A percentile compares a stretch with the other conserved stretches of the same genome.
Evolutionary conservation across 1,140 invertebrate species (phyloP).

Genomic region (Diorhabda sublineata): DNA sequence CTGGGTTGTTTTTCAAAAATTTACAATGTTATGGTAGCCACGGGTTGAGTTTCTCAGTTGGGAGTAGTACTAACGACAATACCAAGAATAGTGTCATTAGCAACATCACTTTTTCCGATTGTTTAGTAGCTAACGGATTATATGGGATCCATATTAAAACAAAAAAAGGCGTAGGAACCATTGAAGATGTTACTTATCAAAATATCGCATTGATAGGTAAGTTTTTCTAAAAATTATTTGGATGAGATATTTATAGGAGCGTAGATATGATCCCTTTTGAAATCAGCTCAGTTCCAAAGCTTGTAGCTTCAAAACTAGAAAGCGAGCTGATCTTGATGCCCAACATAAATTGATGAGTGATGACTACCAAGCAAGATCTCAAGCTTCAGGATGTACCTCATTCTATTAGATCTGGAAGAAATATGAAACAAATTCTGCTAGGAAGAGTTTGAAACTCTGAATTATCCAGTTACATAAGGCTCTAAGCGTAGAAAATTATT

Average conservation of each 20-base stretch:
- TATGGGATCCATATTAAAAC: constrained; percentile 25
- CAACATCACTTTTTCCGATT: constrained; percentile 20
- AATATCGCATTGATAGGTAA: constrained; percentile 24
- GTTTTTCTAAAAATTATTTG: constrained; percentile 2
- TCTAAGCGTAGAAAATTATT: too few relatives aligned
- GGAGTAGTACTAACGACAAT: constrained; percentile 2
- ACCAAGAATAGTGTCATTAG: constrained; percentile 7
- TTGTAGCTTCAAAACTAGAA: too few relatives aligned
- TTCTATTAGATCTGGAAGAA: too few relatives aligned
- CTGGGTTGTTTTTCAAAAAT: constrained; percentile 17
- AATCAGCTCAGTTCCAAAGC: too few relatives aligned
- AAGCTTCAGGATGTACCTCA: too few relatives aligned
- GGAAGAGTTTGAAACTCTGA: too few relatives aligned
- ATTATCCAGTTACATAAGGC: too few relatives aligned
- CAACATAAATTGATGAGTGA: too few relatives aligned
- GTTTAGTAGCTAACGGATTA: constrained; percentile 12
- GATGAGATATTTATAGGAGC: background rate
- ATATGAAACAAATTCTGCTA: too few relatives aligned
- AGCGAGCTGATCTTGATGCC: too few relatives aligned
- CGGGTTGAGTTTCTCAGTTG: constrained; percentile 25
- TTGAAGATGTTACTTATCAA: constrained; percentile 18
- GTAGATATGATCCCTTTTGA: too few relatives aligned
- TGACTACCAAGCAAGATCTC: too few relatives aligned
- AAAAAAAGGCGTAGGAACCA: constrained; percentile 6
- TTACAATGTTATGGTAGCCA: constrained; percentile 24